A percentile compares a stretch with the other conserved stretches of the same genome.
These are phyloP conservation scores for Aphidoletes aphidimyza DNA, from an alignment of 2,888 invertebrate species.

Conservation along the genomic window DNA sequence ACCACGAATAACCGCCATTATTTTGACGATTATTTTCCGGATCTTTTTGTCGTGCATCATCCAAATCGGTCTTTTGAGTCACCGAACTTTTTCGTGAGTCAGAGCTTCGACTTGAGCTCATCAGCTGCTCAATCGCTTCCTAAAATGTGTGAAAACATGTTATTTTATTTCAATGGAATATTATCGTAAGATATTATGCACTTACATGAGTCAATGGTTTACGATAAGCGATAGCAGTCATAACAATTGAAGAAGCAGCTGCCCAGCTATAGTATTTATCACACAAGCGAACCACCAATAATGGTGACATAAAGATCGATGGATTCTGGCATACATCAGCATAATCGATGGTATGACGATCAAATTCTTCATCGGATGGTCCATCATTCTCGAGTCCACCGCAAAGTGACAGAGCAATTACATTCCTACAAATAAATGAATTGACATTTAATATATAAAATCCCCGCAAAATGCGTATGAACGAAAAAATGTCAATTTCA, in stretches of 20 bases:
- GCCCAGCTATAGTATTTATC: conserved; percentile 92
- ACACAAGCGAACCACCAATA: conserved; percentile 85
- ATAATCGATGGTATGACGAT: conserved; percentile 69
- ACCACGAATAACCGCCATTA: conserved; percentile 70
- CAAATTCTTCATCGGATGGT: conserved; percentile 72
- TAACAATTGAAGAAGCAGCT: conserved; percentile 89
- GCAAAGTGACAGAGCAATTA: conserved; percentile 80
- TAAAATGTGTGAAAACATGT: conserved; percentile 56
- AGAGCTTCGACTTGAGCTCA: conserved; percentile 60
- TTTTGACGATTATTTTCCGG: conserved; percentile 18
- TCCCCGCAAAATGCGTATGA: no score
- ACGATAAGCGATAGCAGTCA: conserved; percentile 87
- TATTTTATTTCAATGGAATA: no score
- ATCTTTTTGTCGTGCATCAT: conserved; percentile 58
- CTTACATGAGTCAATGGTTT: conserved; percentile 71
- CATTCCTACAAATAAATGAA: conserved; percentile 53
- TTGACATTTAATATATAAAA: no score
- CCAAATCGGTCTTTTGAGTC: conserved; percentile 55
- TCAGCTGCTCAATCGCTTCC: conserved; percentile 65
- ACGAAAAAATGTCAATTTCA: no score
- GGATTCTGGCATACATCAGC: conserved; percentile 76
- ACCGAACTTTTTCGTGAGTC: conserved; percentile 12
- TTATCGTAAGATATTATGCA: not conserved
- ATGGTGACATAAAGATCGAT: conserved; percentile 79
- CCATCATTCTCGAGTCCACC: conserved; percentile 73